These are phyloP conservation scores for Melolontha melolontha DNA, from an alignment of 2,888 invertebrate genomes.

Conservation along the genomic window DNA sequence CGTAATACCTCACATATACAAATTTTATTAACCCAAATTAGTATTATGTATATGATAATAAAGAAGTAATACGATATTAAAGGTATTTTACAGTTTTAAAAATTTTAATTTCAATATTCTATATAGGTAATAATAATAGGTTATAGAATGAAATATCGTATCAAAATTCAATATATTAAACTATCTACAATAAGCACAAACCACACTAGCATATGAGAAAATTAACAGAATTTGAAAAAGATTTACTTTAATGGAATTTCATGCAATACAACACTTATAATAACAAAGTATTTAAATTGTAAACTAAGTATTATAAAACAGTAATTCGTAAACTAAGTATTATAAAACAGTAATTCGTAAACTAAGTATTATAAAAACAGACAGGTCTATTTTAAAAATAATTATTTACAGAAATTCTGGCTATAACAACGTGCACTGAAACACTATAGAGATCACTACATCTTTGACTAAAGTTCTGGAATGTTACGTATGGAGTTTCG, in stretches of 20 bases:
- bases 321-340: too few species aligned
- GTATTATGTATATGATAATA: background rate
- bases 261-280: too few species aligned
- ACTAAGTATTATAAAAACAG: too few species aligned
- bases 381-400: too few species aligned
- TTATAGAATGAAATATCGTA: background rate
- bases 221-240: too few species aligned
- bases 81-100: background rate
- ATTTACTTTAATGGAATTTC: too few species aligned
- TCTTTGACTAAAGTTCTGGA: conserved; percentile 37
- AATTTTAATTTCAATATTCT: background rate
- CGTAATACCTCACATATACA: background rate
- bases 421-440: conserved; percentile 6
- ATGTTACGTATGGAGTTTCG: conserved; percentile 45
- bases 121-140: background rate
- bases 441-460: conserved; percentile 15
- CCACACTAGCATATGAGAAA: too few species aligned
- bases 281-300: too few species aligned
- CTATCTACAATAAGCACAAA: too few species aligned
- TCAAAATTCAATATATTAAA: too few species aligned
- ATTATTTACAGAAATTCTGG: background rate
- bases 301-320: too few species aligned
- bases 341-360: too few species aligned
- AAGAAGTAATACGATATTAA: background rate
- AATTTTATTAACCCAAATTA: background rate